Evolutionary conservation across 2,113 vertebrate species (phyloP).

Genomic region (Carassius auratus): DNA sequence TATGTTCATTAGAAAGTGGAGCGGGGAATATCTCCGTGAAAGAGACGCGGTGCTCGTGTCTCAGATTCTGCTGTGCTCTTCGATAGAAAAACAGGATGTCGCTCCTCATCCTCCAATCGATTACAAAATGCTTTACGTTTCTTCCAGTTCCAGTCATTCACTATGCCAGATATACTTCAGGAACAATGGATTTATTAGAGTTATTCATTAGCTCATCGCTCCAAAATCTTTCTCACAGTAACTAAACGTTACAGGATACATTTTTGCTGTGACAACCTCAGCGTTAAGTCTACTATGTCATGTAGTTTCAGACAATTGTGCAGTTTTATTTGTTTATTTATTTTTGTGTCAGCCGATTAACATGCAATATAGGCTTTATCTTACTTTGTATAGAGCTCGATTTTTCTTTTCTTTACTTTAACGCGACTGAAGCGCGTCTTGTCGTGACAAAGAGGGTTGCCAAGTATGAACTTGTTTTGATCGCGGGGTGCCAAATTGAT

Average conservation of each 20-base stretch:
- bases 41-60: neutral
- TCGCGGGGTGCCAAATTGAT: conserved; percentile 27
- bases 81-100: conserved; percentile 33
- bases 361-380: neutral
- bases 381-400: neutral
- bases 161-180: neutral
- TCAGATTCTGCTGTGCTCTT: neutral
- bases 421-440: neutral
- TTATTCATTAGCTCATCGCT: neutral
- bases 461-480: neutral
- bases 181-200: neutral
- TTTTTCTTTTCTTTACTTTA: neutral
- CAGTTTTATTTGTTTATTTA: neutral
- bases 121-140: neutral
- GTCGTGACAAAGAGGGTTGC: conserved; percentile 33
- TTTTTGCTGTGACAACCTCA: neutral
- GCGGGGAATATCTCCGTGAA: neutral
- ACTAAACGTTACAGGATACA: neutral
- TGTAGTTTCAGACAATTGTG: neutral
- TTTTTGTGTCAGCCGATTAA: neutral
- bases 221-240: neutral
- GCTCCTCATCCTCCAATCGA: neutral
- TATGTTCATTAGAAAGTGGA: neutral
- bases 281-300: neutral
- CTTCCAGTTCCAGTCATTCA: neutral